phyloP scores from a whole-genome alignment of 2,797 vertebrate genomes.

The Vireo griseus region DNA sequence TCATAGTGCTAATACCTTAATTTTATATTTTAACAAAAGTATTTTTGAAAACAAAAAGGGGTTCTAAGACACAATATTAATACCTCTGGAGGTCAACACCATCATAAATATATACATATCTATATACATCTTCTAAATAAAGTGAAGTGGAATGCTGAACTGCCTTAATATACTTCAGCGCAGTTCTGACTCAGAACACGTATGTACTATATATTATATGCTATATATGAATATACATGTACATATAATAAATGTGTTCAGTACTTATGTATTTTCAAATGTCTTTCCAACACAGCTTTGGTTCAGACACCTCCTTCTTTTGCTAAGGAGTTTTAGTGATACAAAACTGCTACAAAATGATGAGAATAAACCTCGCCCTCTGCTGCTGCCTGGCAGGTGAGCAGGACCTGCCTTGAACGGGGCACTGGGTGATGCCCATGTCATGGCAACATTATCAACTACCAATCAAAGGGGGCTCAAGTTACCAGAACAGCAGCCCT shows the following conservation, averaged over 20 bases:
- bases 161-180: not conserved
- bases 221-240: rapidly evolving
- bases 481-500: not conserved
- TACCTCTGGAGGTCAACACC: not conserved
- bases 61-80: not conserved
- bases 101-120: not conserved
- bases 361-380: not conserved
- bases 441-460: not conserved
- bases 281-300: not conserved
- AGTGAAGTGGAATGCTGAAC: not conserved
- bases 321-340: not conserved
- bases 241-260: not conserved
- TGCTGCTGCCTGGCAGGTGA: not conserved
- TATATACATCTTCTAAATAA: not conserved
- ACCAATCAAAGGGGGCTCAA: too few species aligned
- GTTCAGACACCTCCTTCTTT: not conserved
- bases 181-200: not conserved
- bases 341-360: not conserved
- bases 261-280: not conserved
- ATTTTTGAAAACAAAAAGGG: not conserved
- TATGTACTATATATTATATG: not conserved
- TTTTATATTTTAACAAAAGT: not conserved
- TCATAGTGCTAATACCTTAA: not conserved
- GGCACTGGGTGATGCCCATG: not conserved
- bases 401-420: not conserved